These are phyloP conservation scores for Benthosema pterotum DNA, from an alignment of 2,797 vertebrate genomes.

Conservation along the genomic window DNA sequence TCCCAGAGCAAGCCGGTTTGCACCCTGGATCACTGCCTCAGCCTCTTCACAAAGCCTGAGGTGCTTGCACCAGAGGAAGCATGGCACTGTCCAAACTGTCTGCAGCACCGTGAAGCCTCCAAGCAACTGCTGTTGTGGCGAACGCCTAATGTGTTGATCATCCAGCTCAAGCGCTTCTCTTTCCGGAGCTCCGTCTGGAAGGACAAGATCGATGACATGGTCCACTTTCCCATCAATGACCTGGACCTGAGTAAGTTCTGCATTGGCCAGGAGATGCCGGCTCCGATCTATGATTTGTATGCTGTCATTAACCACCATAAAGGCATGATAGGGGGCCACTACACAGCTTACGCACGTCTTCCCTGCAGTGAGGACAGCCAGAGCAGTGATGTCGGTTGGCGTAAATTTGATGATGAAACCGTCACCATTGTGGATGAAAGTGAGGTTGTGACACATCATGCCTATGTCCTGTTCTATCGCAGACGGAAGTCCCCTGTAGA, in stretches of 20 bases:
- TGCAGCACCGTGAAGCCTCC: conserved; percentile 96
- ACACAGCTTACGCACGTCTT: conserved; percentile 93
- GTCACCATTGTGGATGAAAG: conserved; percentile 97
- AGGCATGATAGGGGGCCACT: conserved; percentile 98
- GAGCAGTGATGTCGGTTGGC: conserved; percentile 98
- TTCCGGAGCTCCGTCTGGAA: conserved; percentile 99
- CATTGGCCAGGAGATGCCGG: conserved; percentile 93
- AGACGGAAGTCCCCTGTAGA: conserved; percentile 97
- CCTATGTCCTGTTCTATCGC: conserved; percentile 97
- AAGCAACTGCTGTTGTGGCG: conserved; percentile 98
- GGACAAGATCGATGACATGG: conserved; percentile 99
- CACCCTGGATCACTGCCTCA: conserved; percentile 98
- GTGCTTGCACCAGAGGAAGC: conserved; percentile 97
- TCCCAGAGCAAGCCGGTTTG: conserved; percentile 94
- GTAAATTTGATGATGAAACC: conserved; percentile 96
- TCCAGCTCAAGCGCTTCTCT: conserved; percentile 98
- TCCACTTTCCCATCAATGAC: conserved; percentile 97
- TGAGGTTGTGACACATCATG: conserved; percentile 96
- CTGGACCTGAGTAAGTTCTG: conserved; percentile 98
- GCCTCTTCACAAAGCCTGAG: conserved; percentile 97
- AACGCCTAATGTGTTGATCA: conserved; percentile 94
- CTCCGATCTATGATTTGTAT: conserved; percentile 95
- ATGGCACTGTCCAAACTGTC: conserved; percentile 97
- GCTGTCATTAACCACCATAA: conserved; percentile 99
- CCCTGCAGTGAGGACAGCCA: conserved; percentile 97